These are phyloP conservation scores for Spermophilus dauricus DNA, from an alignment of 2,113 vertebrate genomes.

Conservation along the genomic window DNA sequence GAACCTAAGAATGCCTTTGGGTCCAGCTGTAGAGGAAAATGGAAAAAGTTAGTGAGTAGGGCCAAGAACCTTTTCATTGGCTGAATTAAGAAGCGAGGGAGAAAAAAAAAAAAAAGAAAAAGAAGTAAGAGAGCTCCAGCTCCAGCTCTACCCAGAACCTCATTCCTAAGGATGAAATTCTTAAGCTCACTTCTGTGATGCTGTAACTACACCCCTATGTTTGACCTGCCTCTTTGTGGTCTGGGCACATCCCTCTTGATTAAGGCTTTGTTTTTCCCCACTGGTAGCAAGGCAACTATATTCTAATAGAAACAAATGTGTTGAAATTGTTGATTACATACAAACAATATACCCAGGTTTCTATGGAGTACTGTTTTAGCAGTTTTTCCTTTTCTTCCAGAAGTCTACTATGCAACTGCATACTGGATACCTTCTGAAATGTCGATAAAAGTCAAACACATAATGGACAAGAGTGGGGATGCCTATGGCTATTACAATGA, in stretches of 20 bases:
- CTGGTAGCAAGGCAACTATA: neutral
- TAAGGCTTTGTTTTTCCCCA: neutral
- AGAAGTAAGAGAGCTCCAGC: neutral
- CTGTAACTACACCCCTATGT: neutral
- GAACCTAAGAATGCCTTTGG: neutral
- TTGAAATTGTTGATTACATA: neutral
- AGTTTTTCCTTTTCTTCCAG: slow-evolving; percentile 73
- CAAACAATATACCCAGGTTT: neutral
- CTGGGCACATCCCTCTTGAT: neutral
- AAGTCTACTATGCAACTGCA: slow-evolving; percentile 88
- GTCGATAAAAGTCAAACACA: slow-evolving; percentile 87
- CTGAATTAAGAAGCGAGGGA: neutral
- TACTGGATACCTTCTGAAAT: slow-evolving; percentile 91
- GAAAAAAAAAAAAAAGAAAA: neutral
- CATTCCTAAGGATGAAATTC: neutral
- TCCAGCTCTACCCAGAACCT: neutral
- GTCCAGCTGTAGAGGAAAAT: neutral
- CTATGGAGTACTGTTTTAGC: neutral
- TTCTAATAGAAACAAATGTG: neutral
- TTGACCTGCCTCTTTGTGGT: neutral
- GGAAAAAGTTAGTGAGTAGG: neutral
- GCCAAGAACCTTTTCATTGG: neutral
- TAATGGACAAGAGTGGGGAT: slow-evolving; percentile 90
- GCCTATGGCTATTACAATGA: slow-evolving; percentile 95
- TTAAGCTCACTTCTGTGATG: neutral